These are phyloP conservation scores for Neogobius melanostomus DNA, from an alignment of 2,113 vertebrate genomes.

Conservation along the genomic window DNA sequence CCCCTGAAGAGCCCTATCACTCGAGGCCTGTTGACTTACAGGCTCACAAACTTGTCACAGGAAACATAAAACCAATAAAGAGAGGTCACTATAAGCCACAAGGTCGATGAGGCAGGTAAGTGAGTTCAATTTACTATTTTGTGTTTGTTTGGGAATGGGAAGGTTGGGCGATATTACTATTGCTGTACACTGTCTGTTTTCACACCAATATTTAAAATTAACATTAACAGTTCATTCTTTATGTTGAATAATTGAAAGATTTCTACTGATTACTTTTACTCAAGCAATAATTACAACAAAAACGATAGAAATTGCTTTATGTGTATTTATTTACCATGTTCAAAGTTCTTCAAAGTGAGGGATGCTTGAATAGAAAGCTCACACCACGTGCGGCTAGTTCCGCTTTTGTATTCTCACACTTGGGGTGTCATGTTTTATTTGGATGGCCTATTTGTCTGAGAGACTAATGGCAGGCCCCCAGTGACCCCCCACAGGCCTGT, in stretches of 20 bases:
- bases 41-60: constrained; percentile 38
- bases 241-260: too few species aligned
- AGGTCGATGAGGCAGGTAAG: constrained; percentile 15
- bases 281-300: too few species aligned
- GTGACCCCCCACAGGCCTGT: constrained; percentile 41
- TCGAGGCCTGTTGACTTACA: constrained; percentile 35
- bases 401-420: constrained; percentile 32
- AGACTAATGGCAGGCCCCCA: constrained; percentile 48
- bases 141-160: too few species aligned
- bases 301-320: too few species aligned
- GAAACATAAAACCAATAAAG: constrained; percentile 44
- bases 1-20: constrained; percentile 13
- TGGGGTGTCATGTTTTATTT: constrained; percentile 62
- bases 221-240: too few species aligned
- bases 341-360: not conserved
- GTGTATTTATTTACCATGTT: too few species aligned
- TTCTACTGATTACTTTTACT: too few species aligned
- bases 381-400: constrained; percentile 4
- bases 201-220: too few species aligned
- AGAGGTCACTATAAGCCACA: constrained; percentile 35
- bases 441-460: constrained; percentile 55
- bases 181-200: too few species aligned
- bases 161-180: too few species aligned
- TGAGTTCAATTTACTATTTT: not conserved
- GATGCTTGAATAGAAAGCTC: not conserved